These are phyloP conservation scores for Chelon labrosus DNA, from an alignment of 2,797 vertebrate species.

Conservation along the genomic window DNA sequence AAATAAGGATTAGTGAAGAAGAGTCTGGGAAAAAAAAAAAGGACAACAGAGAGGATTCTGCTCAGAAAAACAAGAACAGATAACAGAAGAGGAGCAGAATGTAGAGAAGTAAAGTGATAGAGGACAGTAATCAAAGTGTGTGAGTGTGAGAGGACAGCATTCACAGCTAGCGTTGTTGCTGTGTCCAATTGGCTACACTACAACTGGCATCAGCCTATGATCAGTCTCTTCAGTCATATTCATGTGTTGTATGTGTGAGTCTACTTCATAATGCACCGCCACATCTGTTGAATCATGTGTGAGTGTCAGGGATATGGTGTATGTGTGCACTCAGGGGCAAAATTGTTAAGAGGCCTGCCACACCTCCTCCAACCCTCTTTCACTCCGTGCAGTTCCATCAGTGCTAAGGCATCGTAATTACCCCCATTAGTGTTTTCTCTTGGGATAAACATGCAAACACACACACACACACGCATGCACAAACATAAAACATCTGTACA, in stretches of 20 bases:
- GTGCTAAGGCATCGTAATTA: conserved; percentile 64
- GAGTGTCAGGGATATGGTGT: conserved; percentile 26
- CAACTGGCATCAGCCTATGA: conserved; percentile 56
- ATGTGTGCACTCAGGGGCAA: conserved; percentile 21
- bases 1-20: conserved; percentile 24
- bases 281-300: conserved; percentile 56
- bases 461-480: conserved; percentile 1
- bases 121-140: conserved; percentile 50
- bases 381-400: conserved; percentile 45
- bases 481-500: conserved; percentile 47
- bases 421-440: conserved; percentile 59
- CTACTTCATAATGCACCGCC: conserved; percentile 24
- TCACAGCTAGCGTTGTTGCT: conserved; percentile 51
- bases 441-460: conserved; percentile 49
- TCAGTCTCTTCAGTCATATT: conserved; percentile 49
- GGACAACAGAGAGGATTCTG: not conserved
- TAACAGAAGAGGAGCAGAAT: conserved; percentile 7
- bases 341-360: conserved; percentile 37
- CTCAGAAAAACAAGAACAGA: not conserved
- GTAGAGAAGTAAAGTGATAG: conserved; percentile 21
- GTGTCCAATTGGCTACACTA: conserved; percentile 57
- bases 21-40: conserved; percentile 4
- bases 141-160: conserved; percentile 34
- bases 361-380: conserved; percentile 48
- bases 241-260: conserved; percentile 4